phyloP scores from a whole-genome alignment of 2,888 invertebrate species.

The Drosophila meridiana region DNA sequence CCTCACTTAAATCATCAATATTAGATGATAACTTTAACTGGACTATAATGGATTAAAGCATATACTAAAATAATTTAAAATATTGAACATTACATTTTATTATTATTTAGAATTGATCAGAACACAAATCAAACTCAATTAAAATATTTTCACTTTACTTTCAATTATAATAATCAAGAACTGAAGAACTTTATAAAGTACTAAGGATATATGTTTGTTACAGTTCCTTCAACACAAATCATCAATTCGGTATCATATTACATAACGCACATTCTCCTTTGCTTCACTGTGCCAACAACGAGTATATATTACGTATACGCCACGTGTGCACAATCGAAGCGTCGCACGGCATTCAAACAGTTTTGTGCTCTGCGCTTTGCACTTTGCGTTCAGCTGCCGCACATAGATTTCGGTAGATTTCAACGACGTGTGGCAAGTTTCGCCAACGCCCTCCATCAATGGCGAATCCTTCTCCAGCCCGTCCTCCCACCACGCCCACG shows the following conservation, averaged over 20 bases:
- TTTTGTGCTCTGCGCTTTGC: conserved; percentile 21
- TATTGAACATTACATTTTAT: too few species aligned
- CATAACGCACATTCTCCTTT: background rate
- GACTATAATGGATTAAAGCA: background rate
- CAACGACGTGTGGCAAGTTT: conserved; percentile 46
- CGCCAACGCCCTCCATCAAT: conserved; percentile 6
- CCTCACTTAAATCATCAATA: too few species aligned
- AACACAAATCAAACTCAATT: background rate
- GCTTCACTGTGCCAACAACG: conserved; percentile 36
- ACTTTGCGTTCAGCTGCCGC: conserved; percentile 26
- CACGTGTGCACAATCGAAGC: conserved; percentile 57
- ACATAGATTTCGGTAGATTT: conserved; percentile 60
- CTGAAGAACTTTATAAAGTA: too few species aligned
- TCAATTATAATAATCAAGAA: too few species aligned
- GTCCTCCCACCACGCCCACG: background rate
- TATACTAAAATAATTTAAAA: background rate
- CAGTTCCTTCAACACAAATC: too few species aligned
- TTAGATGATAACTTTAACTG: too few species aligned
- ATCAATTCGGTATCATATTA: background rate
- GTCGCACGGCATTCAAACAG: conserved; percentile 48
- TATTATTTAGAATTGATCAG: background rate
- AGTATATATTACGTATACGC: conserved; percentile 69
- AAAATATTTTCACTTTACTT: background rate
- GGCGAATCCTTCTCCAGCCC: background rate
- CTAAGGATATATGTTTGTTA: background rate